Conservation (phyloP, 2,888 invertebrate genomes). For the Scaptomyza cyrtandrae region DNA sequence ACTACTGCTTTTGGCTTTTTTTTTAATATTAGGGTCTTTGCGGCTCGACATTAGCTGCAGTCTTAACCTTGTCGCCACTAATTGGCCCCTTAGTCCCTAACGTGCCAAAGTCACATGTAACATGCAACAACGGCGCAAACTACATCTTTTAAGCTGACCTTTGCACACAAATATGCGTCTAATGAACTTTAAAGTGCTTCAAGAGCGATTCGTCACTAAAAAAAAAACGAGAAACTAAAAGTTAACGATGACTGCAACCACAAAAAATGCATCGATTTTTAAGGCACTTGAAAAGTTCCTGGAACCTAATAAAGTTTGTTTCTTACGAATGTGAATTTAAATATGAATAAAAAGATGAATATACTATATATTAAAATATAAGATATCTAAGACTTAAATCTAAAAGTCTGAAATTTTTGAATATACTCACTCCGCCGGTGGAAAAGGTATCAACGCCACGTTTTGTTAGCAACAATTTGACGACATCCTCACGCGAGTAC, state of each 20-base stretch:
- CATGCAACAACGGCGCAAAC: conserved; percentile 66
- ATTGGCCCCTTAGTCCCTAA: conserved; percentile 59
- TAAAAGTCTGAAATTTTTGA: background rate
- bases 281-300: conserved; percentile 3
- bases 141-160: conserved; percentile 60
- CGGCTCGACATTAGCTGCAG: conserved; percentile 48
- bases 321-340: too few relatives aligned
- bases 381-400: background rate
- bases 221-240: background rate
- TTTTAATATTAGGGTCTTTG: conserved; percentile 40
- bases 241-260: conserved; percentile 15
- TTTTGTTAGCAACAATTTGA: conserved; percentile 94
- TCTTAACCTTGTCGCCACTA: conserved; percentile 77
- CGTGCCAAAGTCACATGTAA: conserved; percentile 72
- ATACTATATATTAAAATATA: too few relatives aligned
- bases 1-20: background rate
- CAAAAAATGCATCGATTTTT: conserved; percentile 37
- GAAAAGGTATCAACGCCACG: conserved; percentile 96
- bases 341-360: too few relatives aligned
- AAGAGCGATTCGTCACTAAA: conserved; percentile 16
- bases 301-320: background rate
- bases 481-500: conserved; percentile 97
- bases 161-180: conserved; percentile 57
- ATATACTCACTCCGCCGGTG: conserved; percentile 94
- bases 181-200: conserved; percentile 50